Conservation (phyloP, 1,140 invertebrate species). For the Nymphalis io region DNA sequence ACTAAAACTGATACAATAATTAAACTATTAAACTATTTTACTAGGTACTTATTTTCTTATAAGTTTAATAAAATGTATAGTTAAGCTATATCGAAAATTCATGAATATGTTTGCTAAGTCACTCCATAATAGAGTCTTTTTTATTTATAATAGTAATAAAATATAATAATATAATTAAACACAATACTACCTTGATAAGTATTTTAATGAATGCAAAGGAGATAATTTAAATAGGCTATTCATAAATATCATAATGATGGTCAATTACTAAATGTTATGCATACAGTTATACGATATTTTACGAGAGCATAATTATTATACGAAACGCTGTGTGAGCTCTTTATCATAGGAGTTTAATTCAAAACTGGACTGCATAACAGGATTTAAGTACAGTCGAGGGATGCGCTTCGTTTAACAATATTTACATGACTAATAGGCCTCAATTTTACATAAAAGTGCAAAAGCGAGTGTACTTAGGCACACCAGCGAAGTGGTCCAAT, state of each 20-base stretch:
- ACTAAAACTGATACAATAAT: constrained; percentile 23
- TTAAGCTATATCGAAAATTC: no score
- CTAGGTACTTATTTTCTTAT: no score
- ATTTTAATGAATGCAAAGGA: no score
- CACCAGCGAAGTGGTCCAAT: constrained; percentile 75
- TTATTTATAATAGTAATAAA: no score
- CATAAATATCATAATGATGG: constrained; percentile 10
- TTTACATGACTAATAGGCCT: constrained; percentile 73
- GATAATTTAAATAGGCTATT: neutral
- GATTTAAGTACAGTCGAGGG: constrained; percentile 29
- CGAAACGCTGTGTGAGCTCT: constrained; percentile 21
- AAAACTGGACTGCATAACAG: constrained; percentile 31
- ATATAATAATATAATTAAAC: no score
- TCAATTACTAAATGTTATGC: constrained; percentile 9
- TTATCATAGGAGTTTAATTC: constrained; percentile 26
- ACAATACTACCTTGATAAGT: no score
- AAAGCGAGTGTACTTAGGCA: constrained; percentile 73
- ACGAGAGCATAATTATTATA: constrained; percentile 22
- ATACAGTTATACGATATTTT: constrained; percentile 11
- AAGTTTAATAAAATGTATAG: no score
- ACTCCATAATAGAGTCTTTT: no score
- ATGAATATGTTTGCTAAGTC: no score
- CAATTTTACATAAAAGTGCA: constrained; percentile 76
- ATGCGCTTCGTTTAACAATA: constrained; percentile 64
- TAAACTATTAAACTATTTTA: neutral